Evolutionary conservation across 2,888 invertebrate genomes (phyloP), one percentile per base, ranked within the genome.

Genomic region (Dasysyrphus albostriatus): DNA sequence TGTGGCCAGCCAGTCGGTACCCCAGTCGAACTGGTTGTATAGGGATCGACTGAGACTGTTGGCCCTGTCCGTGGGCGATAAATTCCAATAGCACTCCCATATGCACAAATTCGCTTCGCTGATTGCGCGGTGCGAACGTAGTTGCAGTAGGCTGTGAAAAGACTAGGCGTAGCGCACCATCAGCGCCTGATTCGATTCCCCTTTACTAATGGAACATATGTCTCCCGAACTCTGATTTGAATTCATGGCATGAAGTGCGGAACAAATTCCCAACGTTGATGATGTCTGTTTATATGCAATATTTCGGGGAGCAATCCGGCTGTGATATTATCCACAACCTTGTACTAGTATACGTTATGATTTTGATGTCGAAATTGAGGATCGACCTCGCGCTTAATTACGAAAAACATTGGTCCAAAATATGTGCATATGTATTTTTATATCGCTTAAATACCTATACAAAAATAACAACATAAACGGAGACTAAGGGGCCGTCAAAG

Each of bases 1-100:
- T 82, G 73, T 77, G 81, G 69, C 69, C 79, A 67, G 44, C 39
- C 14, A 7, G 32, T 24, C 37, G 19, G 14, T 59, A 39, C 67
- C 67, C 72, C 44, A 74, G 82, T 72, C 61, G 70, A 70, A 56
- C 65, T 37, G 47, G 47, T 51, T 51, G 34, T 16, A 16, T 47
- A 44, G 29, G 51, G 32, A 58, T 29, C 54, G 73, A 37, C 81
- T 78, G 47, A 39, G 67, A 74, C 65, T 63, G 58, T 19, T 49
- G 29, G 78, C 75, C 87, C 87, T 79, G 87, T 75, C 83, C 59
- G 87, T 87, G 87, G 87, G 83, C 87, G 83, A 87, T 87, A 83
- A 87, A 87, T 87, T 87, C 87, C 87, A 83, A 87, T 75, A 87
- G 78, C 83, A 79, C 83, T 77, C 78, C 87, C 72, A 83, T 87